phyloP scores from a whole-genome alignment of 2,113 vertebrate species.

The Typhlomys cinereus region DNA sequence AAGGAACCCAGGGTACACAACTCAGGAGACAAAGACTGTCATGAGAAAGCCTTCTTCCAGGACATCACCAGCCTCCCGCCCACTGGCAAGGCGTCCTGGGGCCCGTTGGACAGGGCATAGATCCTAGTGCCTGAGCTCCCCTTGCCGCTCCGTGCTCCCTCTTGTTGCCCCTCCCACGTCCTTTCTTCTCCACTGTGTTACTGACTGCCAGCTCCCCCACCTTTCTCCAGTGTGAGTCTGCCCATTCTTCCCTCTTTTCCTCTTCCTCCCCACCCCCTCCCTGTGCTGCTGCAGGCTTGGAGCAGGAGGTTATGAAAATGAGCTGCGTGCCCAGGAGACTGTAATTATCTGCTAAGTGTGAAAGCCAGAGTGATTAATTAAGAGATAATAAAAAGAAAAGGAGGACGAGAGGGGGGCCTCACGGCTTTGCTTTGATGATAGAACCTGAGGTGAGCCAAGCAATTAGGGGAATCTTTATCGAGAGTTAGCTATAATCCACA shows the following conservation, averaged over 20 bases:
- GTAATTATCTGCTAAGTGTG: conserved; percentile 89
- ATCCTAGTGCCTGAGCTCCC: not conserved
- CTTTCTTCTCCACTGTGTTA: conserved; percentile 15
- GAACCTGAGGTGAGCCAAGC: conserved; percentile 87
- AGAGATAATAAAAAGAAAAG: conserved; percentile 91
- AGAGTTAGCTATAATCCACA: conserved; percentile 84
- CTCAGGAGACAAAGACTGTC: not conserved
- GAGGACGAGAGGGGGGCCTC: conserved; percentile 84
- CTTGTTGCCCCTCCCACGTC: not conserved
- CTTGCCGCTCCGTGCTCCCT: not conserved
- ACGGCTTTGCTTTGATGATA: conserved; percentile 86
- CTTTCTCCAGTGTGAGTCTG: not conserved
- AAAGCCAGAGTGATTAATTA: conserved; percentile 91
- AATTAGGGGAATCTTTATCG: conserved; percentile 88
- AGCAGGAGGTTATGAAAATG: conserved; percentile 88
- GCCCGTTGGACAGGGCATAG: not conserved
- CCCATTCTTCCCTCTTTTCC: conserved; percentile 1
- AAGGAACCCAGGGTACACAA: rapidly evolving
- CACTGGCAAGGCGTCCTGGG: not conserved
- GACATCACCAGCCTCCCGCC: not conserved
- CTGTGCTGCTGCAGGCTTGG: conserved; percentile 63
- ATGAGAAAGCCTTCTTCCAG: not conserved
- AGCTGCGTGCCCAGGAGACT: conserved; percentile 86
- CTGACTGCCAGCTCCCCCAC: not conserved
- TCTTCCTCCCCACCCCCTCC: conserved; percentile 37